Evolutionary conservation across 2,113 vertebrate species (phyloP).

Genomic region (Bos indicus): DNA sequence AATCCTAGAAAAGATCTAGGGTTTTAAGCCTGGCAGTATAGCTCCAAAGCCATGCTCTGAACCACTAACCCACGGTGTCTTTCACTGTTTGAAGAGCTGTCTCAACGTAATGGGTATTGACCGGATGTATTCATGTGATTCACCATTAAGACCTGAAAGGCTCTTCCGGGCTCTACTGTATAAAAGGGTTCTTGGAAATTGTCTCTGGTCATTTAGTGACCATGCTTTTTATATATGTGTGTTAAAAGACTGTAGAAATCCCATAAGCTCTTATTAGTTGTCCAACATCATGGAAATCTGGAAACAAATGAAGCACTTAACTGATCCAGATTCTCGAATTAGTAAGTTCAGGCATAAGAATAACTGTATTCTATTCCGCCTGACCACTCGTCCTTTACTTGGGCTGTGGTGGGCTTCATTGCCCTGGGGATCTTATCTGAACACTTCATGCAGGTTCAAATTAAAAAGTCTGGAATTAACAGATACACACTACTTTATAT

Average conservation of each 20-base stretch:
- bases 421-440: neutral
- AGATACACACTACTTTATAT: neutral
- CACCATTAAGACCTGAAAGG: neutral
- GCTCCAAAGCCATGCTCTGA: neutral
- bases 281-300: neutral
- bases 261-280: neutral
- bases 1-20: neutral
- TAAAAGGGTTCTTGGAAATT: neutral
- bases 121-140: neutral
- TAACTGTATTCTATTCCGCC: neutral
- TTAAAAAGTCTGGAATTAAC: neutral
- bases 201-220: neutral
- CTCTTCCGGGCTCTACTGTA: neutral
- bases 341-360: neutral
- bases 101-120: neutral
- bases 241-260: neutral
- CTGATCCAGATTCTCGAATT: neutral
- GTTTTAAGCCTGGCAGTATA: neutral
- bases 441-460: neutral
- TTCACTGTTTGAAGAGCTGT: neutral
- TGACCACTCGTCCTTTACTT: neutral
- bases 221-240: neutral
- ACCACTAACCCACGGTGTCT: neutral
- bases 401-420: neutral
- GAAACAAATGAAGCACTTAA: neutral